Percentiles rank a stretch among this genome's conserved stretches.
phyloP scores from a whole-genome alignment of 2,797 vertebrate species.

The Labeo calbasu region DNA sequence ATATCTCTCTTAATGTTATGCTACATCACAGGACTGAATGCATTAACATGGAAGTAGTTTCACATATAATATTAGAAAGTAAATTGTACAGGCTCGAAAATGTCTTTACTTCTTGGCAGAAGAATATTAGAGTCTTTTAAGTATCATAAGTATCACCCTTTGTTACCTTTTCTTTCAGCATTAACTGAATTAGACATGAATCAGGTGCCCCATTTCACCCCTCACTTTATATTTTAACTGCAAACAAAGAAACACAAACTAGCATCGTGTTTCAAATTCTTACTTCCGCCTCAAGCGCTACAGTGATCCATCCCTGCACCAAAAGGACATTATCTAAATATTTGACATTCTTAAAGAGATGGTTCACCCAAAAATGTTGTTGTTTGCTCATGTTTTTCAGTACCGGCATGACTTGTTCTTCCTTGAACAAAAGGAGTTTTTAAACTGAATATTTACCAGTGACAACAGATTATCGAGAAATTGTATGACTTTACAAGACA shows the following conservation, averaged over 20 bases:
- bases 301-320: background rate
- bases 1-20: background rate
- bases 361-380: background rate
- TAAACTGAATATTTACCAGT: background rate
- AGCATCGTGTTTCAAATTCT: background rate
- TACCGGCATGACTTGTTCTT: background rate
- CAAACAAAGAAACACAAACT: background rate
- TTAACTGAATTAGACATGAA: background rate
- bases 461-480: background rate
- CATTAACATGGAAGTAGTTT: background rate
- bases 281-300: background rate
- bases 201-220: no score
- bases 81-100: no score
- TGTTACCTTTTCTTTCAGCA: background rate
- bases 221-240: background rate
- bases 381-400: background rate
- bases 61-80: background rate
- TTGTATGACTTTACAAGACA: background rate
- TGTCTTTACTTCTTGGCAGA: background rate
- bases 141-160: no score
- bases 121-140: background rate
- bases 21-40: background rate
- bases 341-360: slow-evolving; percentile 3
- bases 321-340: slow-evolving; percentile 30
- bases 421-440: background rate